These are phyloP conservation scores for Limnephilus lunatus DNA, from an alignment of 2,888 invertebrate species.

Conservation along the genomic window DNA sequence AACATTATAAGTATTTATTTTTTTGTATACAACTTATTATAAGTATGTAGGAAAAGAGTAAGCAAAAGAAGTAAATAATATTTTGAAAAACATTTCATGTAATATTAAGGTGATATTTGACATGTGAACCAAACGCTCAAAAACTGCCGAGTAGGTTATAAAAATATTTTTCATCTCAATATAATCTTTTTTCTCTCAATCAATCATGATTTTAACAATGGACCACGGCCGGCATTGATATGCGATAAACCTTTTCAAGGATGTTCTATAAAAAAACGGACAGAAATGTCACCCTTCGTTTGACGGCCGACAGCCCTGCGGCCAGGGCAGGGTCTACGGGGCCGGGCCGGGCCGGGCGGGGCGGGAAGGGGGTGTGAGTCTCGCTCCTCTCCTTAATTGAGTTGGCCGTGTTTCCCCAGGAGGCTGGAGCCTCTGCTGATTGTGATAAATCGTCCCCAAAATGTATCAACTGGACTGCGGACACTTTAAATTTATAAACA, in stretches of 20 bases:
- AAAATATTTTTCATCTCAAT: background rate
- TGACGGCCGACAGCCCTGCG: background rate
- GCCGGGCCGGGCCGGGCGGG: background rate
- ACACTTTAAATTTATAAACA: background rate
- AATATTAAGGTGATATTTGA: background rate
- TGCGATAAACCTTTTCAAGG: background rate
- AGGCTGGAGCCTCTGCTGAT: background rate
- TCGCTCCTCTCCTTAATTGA: conserved; percentile 57
- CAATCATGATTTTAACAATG: background rate
- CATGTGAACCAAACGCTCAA: background rate
- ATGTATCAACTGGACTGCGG: background rate
- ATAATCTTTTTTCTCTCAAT: background rate
- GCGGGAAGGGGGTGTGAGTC: background rate
- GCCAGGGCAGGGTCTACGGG: background rate
- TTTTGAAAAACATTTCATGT: background rate
- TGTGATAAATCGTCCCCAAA: background rate
- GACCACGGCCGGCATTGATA: background rate
- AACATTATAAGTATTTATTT: too few species aligned
- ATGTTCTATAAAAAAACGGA: background rate
- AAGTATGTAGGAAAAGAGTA: too few species aligned
- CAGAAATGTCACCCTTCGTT: background rate
- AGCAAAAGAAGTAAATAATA: background rate
- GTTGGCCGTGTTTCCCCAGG: conserved; percentile 56
- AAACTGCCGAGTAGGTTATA: background rate
- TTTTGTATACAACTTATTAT: too few species aligned